Evolutionary conservation across 2,888 invertebrate species (phyloP), one percentile per base, ranked within the genome.

Genomic region (Caprella mutica): DNA sequence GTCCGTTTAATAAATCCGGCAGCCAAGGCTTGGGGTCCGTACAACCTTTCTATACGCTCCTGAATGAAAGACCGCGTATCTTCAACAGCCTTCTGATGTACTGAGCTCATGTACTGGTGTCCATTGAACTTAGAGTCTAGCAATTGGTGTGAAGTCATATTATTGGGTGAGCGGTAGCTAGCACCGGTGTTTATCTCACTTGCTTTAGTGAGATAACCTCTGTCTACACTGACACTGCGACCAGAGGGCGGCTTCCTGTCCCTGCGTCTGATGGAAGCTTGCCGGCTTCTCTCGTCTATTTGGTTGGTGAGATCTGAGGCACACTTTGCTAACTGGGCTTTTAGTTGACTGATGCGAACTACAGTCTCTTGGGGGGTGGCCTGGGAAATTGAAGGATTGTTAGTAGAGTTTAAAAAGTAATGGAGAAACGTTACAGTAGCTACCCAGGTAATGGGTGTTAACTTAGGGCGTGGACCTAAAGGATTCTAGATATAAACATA

Each of bases 11-110:
- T 85, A 71, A 88, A 88, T 1, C 86, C 86, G 71, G 87, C 87
- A 1, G 87, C 88, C 30, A 89, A 71, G 1, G 89, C 88, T 4
- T 87, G 86, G 4, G 88, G 87, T 0, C 91, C 91, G 70, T 90
- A 91, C 2, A 91, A 74, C 52, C 90, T 77, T 69, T 91, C 91
- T 1, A 91, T 89, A 43, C 89, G 79, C 69, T 90, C 89, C 70
- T 90, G 86, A 42, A 91, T 88, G 69, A 90, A 87, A 48, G 89
- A 78, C 65, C 60, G 59, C 19, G 48, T 48, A 48, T 21, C 33
- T 29, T 48, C 48, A 19, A 48, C 33, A 48, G 27, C 48, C 5
- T 30, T 23, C 6, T 27, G 23, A 48, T 48, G 48, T 19, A 30
- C 29, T 19, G 48, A 48, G 23, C 30, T 48, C 17, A 48, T 29